A percentile compares a stretch with the other conserved stretches of the same genome.
Conservation (phyloP, 2,888 invertebrate species). For the Atherix ibis region DNA sequence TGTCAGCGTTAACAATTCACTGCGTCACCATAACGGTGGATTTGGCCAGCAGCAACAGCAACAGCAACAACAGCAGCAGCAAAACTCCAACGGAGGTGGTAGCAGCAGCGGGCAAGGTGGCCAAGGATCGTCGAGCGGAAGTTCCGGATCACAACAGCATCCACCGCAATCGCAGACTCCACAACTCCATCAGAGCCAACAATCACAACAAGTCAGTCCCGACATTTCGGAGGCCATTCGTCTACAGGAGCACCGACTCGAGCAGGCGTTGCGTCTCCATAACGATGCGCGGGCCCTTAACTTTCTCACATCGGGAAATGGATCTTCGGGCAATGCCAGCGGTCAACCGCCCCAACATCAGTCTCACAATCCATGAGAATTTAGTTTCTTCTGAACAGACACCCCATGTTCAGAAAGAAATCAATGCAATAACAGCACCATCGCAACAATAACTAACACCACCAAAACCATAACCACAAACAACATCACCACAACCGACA, state of each 20-base stretch:
- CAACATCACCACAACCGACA: not conserved
- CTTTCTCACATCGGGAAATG: conserved; percentile 37
- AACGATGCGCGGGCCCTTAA: conserved; percentile 65
- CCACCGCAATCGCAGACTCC: conserved; percentile 5
- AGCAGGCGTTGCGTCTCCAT: conserved; percentile 68
- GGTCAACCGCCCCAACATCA: conserved; percentile 33
- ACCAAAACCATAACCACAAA: too few relatives aligned
- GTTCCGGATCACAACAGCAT: conserved; percentile 14
- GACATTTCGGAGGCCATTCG: conserved; percentile 56
- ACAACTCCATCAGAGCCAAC: conserved; percentile 11
- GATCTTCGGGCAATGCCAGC: too few relatives aligned
- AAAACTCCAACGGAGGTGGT: conserved; percentile 21
- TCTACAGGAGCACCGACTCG: conserved; percentile 62
- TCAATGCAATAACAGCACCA: not conserved
- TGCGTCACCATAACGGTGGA: conserved; percentile 11
- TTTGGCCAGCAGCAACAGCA: conserved; percentile 52
- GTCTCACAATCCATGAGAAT: conserved; percentile 53
- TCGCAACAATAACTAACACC: too few relatives aligned
- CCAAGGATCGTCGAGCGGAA: not conserved
- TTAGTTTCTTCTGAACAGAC: conserved; percentile 49
- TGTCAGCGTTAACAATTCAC: conserved; percentile 9
- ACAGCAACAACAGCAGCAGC: conserved; percentile 20
- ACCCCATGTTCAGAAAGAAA: not conserved
- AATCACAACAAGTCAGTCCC: conserved; percentile 40
- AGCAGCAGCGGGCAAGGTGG: conserved; percentile 15